phyloP scores from a whole-genome alignment of 2,888 invertebrate species.

The Archips crataeganus region DNA sequence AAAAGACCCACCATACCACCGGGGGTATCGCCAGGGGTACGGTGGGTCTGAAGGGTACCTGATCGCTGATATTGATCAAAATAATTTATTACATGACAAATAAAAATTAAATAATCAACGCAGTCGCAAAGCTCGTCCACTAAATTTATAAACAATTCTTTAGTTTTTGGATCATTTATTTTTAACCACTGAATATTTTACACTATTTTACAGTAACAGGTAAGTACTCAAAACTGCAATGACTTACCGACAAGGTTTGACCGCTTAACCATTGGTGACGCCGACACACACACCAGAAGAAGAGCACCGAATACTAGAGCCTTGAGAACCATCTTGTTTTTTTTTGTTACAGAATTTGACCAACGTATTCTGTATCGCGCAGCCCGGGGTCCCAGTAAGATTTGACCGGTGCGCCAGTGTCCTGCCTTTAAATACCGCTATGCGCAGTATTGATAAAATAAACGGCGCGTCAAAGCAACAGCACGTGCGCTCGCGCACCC shows the following conservation, averaged over 20 bases:
- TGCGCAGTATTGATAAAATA: constrained; percentile 21
- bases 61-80: too few species aligned
- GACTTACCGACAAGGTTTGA: constrained; percentile 1
- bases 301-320: constrained; percentile 31
- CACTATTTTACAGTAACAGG: not conserved
- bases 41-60: too few species aligned
- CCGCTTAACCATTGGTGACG: not conserved
- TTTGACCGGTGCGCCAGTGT: constrained; percentile 18
- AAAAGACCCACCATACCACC: too few species aligned
- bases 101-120: not conserved
- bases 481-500: constrained; percentile 16
- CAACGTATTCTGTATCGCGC: constrained; percentile 8
- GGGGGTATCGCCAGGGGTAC: too few species aligned
- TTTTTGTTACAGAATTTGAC: not conserved
- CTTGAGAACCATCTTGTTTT: constrained; percentile 24
- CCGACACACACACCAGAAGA: constrained; percentile 19
- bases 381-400: constrained; percentile 6
- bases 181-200: not conserved
- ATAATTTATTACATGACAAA: too few species aligned
- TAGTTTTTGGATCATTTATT: not conserved
- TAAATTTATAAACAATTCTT: too few species aligned
- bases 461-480: constrained; percentile 1
- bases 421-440: constrained; percentile 32
- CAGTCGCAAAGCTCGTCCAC: not conserved
- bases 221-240: not conserved